Base-by-base conservation (phyloP, 2,888 invertebrate genomes). In the Euzetes globulus region DNA sequence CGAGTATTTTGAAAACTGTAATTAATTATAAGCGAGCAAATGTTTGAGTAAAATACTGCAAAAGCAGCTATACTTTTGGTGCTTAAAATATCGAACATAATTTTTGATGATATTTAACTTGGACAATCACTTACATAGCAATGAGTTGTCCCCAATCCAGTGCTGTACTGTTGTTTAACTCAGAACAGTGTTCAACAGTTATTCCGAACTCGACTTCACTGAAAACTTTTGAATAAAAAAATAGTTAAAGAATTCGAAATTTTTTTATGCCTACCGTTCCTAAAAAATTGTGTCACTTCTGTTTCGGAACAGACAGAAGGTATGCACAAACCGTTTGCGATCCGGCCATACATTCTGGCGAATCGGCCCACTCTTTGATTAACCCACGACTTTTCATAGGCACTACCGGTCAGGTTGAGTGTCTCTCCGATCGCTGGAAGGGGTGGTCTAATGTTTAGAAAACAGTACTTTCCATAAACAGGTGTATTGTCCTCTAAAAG, bases 281-380 rank as follows among this genome's bases (percentile, higher is more conserved):
- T 60, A 1, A 58, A 27, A 19, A 73, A 17, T 27, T 45, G 13
- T 11, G 60, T 65, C 15, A 73, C 60, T 50, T 73, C 73, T 27
- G 17, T n/a, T 13, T 58, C 25, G 29, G 71, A 29, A 73, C 73
- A 73, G 15, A 37, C 29, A 0, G 60, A 63, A 13, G 73, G 73
- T 5, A 73, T 63, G 37, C 73, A 73, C 15, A 73, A 25, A 19
- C 60, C 73, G 37, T 22, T 73, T 7, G 60, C 47, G 13, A 73
- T 41, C 25, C 73, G 15, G 19, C 17, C 60, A 27, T 73, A 73
- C 37, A 73, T 41, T 22, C 73, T 37, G 9, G 19, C 47, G 45
- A 65, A 45, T 45, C n/a, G 5, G 4, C 60, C 60, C n/a, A 63
- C n/a, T 9, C n/a, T 22, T 13, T 65, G 19, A 19, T 65, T n/a